Evolutionary conservation across 2,113 vertebrate species (phyloP), one percentile per base, ranked within the genome.

Genomic region (Rhinolophus sinicus): DNA sequence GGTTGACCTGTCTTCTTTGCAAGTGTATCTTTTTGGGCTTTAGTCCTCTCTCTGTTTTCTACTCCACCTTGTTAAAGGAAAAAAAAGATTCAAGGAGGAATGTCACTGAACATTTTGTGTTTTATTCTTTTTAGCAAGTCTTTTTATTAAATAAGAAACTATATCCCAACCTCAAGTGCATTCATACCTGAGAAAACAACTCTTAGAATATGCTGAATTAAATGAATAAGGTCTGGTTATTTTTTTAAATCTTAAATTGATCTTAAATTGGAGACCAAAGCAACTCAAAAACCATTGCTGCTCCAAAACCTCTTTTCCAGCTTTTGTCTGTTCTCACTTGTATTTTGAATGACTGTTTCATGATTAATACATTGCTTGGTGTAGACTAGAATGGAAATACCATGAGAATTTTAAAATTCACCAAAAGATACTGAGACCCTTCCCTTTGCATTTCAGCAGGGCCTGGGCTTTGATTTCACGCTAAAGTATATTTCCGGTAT

Each of bases 121-220:
- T 95, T 95, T n/a, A 58, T 97, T 98, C 82, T 92, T 95, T 90
- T 78, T 24, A 62, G 72, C 40, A 89, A 64, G 26, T 75, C 67
- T 93, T 90, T 96, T 62, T 0, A 0, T 88, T 77, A 65, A 93
- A 75, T 90, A 75, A 33, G 50, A 81, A 93, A 96, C 4, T 85
- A 30, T 75, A 28, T 47, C 6, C 77, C 95, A 2, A 52, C 0
- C 5, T 85, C 56, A 58, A 47, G 14, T 88, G 8, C 19, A 21
- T 60, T 69, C 16, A 60, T 78, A 33, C 0, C n/a, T 78, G 12
- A 44, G 13, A 93, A 13, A 50, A 50, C 47, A 93, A 94, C 58
- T 90, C 93, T 93, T 90, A 93, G 62, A 86, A 44, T 72, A 47
- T 65, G 44, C 70, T 88, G 67, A 94, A 50, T 88, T 87, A 81